Base-by-base conservation (phyloP, 1,140 invertebrate genomes). In the Drosophila kohkoa region DNA sequence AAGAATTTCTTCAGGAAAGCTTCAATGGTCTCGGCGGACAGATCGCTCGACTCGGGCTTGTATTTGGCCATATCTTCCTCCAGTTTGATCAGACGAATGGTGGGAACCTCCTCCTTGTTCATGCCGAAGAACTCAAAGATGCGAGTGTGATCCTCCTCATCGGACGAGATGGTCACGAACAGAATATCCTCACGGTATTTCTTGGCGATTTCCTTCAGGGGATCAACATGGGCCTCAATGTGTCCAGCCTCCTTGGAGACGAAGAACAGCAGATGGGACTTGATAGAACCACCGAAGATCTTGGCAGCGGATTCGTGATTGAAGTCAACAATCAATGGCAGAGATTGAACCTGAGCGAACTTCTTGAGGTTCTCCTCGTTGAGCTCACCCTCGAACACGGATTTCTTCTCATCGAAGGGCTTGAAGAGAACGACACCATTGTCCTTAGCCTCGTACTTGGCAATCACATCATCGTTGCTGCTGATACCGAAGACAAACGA, bases 71-170 rank as follows among this genome's bases (percentile, higher is more conserved):
- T 99, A 90, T 99, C 98, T 89, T 99, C 97, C 93, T 98, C 98
- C 52, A 99, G 93, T 67, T 96, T 96, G 92, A 99, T 99, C 51
- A 99, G 94, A 85, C 99, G 96, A 92, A 99, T 96, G 7, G 97
- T 95, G 10, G 99, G 99, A 8, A 98, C 95, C 89, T 99, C 97
- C 15, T 96, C 96, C 86, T 97, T 96, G 93, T 97, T 98, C 95
- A 99, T 96, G 78, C 99, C 99, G 93, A 99, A 99, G 97, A 99
- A 99, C 94, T 99, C 99, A 83, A 99, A 94, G 91, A 99, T 99
- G 91, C 98, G 96, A 78, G 96, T 95, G 93, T 99, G 99, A 91
- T 99, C 99, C 92, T 98, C 96, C 93, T 99, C 97, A 90, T 98
- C 97, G 46, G 97, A 96, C 93, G 99, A 96, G 91, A 99, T 98